Evolutionary conservation across 2,113 vertebrate species (phyloP), one percentile per base, ranked within the genome.

Genomic region (Ardeotis arabs): DNA sequence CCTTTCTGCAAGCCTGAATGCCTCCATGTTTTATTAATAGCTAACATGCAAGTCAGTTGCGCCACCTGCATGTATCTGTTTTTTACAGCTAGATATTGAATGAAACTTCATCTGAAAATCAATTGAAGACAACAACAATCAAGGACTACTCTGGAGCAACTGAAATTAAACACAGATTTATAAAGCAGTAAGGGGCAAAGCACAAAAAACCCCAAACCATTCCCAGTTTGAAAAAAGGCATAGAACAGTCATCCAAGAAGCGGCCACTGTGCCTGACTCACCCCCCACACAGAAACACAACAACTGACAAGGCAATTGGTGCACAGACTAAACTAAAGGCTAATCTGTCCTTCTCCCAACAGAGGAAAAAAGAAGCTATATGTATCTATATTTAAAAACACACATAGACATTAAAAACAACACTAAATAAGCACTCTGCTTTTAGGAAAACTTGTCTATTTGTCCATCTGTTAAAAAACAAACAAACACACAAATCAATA

Each of bases 381-480:
- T 60, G 6, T 33, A 74, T 39, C 37, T 27, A 2, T 64, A 86
- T 49, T 74, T 88, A 80, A 84, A 95, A 56, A 4, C 27, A 78
- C 12, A 52, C 0, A 37, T 6, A 66, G 14, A 25, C 6, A 47
- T 21, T 60, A 37, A 76, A 68, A 75, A 37, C 5, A 41, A 85
- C 72, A 55, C 25, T 69, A 62, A 62, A 70, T 52, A 6, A 88
- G 17, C 10, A 35, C n/a, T 60, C 14, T 28, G 14, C 53, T 76
- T 79, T 80, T 73, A 93, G 27, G 39, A 79, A 91, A 68, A 47
- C 31, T n/a, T 83, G 21, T 18, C 59, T 70, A 49, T 27, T 7
- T 16, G 27, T 21, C 24, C 22, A 62, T 37, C 27, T 0, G 0
- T 50, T n/a, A 66, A 50, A 33, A 82, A 58, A 33, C 33, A 14